Conservation (phyloP, 2,888 invertebrate species). For the Phengaris alcon region DNA sequence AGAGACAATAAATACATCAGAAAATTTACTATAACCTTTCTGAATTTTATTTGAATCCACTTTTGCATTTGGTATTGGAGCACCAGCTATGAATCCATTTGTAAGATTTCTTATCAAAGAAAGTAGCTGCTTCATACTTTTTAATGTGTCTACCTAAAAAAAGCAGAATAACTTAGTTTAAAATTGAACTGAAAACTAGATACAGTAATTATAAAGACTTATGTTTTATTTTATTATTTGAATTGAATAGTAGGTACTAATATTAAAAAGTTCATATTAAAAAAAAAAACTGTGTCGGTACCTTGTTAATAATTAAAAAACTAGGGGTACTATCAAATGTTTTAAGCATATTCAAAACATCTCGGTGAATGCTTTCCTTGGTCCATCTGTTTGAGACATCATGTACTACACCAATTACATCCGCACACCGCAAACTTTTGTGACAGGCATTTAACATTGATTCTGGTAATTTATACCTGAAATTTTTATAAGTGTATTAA, state of each 20-base stretch:
- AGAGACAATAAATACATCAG: conserved; percentile 94
- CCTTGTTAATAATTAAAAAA: conserved; percentile 94
- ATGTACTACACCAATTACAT: conserved; percentile 91
- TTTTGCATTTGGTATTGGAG: conserved; percentile 54
- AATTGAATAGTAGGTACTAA: too few species aligned
- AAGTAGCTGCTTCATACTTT: conserved; percentile 86
- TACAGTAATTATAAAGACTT: too few species aligned
- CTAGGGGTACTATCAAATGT: conserved; percentile 79
- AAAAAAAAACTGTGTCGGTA: conserved; percentile 46
- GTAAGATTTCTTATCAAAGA: conserved; percentile 85
- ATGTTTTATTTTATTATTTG: too few species aligned
- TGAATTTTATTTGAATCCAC: conserved; percentile 45
- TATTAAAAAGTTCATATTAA: too few species aligned
- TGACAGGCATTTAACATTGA: conserved; percentile 75
- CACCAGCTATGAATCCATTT: conserved; percentile 75
- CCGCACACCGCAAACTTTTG: conserved; percentile 83
- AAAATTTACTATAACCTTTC: conserved; percentile 81
- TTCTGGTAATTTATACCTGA: conserved; percentile 63
- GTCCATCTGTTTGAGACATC: conserved; percentile 87
- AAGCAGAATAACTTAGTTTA: neutral
- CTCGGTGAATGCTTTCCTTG: conserved; percentile 83
- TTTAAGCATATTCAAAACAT: conserved; percentile 84
- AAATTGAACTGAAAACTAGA: neutral
- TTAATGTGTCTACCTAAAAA: conserved; percentile 83
- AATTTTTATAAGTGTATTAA: conserved; percentile 36